Conservation (phyloP, 2,797 vertebrate genomes). For the Bryconaethiops microstoma region DNA sequence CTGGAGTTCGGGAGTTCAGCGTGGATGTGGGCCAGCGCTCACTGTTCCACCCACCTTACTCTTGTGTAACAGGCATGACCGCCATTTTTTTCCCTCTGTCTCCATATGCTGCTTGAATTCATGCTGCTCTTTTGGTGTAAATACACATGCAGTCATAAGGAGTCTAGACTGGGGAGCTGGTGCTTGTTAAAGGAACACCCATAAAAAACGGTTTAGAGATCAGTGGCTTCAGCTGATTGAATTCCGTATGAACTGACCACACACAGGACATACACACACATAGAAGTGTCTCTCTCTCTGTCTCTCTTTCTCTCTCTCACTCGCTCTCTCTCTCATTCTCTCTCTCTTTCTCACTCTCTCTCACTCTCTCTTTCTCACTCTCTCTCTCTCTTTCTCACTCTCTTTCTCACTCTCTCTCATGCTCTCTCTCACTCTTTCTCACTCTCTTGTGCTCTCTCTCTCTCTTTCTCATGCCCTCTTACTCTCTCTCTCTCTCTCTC, state of each 20-base stretch:
- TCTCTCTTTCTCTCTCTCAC: slow-evolving; percentile 2
- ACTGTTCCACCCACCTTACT: background rate
- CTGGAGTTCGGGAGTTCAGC: background rate
- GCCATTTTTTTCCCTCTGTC: background rate
- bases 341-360: no score
- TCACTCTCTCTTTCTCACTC: no score
- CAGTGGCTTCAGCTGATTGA: slow-evolving; percentile 5
- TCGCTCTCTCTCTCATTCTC: background rate
- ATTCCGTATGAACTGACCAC: slow-evolving; percentile 12
- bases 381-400: no score
- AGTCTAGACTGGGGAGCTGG: slow-evolving; percentile 47
- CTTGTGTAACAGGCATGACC: slow-evolving; percentile 3
- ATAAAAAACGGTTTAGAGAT: slow-evolving; percentile 15
- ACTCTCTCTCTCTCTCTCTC: no score
- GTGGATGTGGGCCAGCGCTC: slow-evolving; percentile 2
- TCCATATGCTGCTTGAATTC: slow-evolving; percentile 20
- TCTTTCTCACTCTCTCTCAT: background rate
- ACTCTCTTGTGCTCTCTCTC: background rate
- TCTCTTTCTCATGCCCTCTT: no score
- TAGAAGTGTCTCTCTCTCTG: background rate
- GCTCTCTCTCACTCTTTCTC: background rate
- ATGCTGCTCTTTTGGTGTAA: slow-evolving; percentile 14
- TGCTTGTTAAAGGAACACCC: slow-evolving; percentile 30
- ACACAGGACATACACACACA: background rate
- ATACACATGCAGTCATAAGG: slow-evolving; percentile 2